Evolutionary conservation across 2,888 invertebrate genomes (phyloP), one percentile per base, ranked within the genome.

Genomic region (Drosophila colorata): DNA sequence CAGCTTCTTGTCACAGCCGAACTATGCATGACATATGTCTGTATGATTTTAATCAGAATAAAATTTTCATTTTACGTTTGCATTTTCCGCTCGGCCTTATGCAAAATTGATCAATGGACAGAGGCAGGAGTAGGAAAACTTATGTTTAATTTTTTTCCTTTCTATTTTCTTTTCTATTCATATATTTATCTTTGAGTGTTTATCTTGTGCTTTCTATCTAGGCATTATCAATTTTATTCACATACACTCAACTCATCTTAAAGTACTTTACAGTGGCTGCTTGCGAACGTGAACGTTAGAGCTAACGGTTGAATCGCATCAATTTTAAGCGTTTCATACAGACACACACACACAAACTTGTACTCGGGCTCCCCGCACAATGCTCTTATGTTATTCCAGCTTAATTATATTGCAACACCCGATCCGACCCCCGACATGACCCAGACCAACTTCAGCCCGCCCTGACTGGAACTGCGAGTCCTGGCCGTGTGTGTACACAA

Each of bases 381-480:
- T 78, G 63, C 79, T 69, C 67, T 63, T 80, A 74, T 81, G 78
- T 87, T 87, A 76, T 88, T 84, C 73, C 79, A 77, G 80, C 82
- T 88, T 88, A 86, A 86, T 86, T 86, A 88, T 87, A 87, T 82
- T 80, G 85, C 87, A 87, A 84, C 71, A 78, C 81, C 68, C 86
- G 53, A 53, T 61, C 14, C 44, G 56, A 52, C 33, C n/a, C 14
- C 9, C 47, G 18, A 47, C 57, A 59, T 58, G 47, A 52, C 64
- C 56, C 73, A 33, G 56, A 51, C 60, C 73, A 47, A 47, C 13
- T 11, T 58, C 59, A 16, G 47, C 52, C 33, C 52, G 59, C 53
- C 58, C 66, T 37, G 52, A 40, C 40, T 58, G 65, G 25, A 69
- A 66, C 58, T 61, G 53, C 69, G 35, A 67, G 44, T 44, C 44